Evolutionary conservation across 2,888 invertebrate genomes (phyloP), one percentile per base, ranked within the genome.

Genomic region (Sesia bembeciformis): DNA sequence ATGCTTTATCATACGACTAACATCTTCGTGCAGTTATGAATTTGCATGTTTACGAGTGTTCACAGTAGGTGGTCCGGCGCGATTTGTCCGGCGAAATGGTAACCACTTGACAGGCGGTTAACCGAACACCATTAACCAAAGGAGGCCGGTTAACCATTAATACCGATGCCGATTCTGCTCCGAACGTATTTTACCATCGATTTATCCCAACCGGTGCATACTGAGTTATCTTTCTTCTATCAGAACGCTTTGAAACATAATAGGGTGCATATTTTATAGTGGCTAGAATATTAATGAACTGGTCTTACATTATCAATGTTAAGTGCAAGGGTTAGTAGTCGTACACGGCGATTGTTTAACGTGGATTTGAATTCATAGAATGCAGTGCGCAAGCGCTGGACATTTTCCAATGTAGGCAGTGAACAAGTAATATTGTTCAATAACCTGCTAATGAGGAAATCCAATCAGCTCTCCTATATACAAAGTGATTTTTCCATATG

Each of bases 31-130:
- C 66, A 67, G 67, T 78, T 83, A 81, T 81, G 81, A 73, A 83
- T 84, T 82, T 78, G 75, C 82, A 84, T 83, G 77, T 84, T 84
- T 83, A 85, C 78, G 81, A 80, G 73, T 65, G 62, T 65, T 65
- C 82, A 61, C 84, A 56, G 84, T 76, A 72, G 86, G 88, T 83
- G 88, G 87, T 80, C 86, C 62, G 62, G 60, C 59, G 76, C 78
- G 78, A 84, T 86, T 83, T 83, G 84, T 85, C 73, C 74, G 59
- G 72, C 67, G 66, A 72, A 80, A 78, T 80, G 74, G 76, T 76
- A 67, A 76, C 74, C 76, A 67, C 72, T 69, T 79, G 83, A 82
- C 83, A 81, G 80, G 66, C 73, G 78, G 74, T 78, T 80, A 80
- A 77, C 75, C 70, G 73, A 75, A 70, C 73, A 73, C 78, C 77